Evolutionary conservation across 1,140 invertebrate genomes (phyloP).

Genomic region (Aphelenchoides avenae): DNA sequence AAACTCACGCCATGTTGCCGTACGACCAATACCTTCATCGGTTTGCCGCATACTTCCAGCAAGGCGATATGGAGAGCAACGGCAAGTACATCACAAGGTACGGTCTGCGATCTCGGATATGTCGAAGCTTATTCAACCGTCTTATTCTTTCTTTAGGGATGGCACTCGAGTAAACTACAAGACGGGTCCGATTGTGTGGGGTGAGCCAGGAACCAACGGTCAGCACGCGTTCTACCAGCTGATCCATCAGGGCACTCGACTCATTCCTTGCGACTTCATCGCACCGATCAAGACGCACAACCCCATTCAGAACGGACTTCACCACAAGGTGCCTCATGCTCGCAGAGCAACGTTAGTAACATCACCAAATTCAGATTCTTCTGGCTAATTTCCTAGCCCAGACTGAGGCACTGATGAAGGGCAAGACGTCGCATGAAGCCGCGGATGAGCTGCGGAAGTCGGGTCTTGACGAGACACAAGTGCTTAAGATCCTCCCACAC

Average conservation of each 20-base stretch:
- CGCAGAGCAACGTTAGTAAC: not conserved
- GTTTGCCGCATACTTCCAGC: constrained; percentile 98
- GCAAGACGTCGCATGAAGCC: constrained; percentile 76
- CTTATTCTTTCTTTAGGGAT: constrained; percentile 67
- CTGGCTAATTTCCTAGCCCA: constrained; percentile 96
- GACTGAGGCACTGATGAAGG: constrained; percentile 92
- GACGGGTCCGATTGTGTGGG: constrained; percentile 88
- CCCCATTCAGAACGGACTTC: constrained; percentile 73
- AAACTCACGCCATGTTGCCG: constrained; percentile 90
- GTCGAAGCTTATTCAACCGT: constrained; percentile 1
- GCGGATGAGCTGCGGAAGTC: constrained; percentile 66
- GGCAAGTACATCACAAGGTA: constrained; percentile 74
- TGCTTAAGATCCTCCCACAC: constrained; percentile 81
- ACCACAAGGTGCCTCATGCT: constrained; percentile 68
- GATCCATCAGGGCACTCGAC: constrained; percentile 78
- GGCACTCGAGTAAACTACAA: constrained; percentile 73
- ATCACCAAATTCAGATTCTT: constrained; percentile 67
- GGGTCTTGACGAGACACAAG: constrained; percentile 59
- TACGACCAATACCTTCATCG: constrained; percentile 97
- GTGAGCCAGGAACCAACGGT: constrained; percentile 98
- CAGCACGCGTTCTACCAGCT: constrained; percentile 97
- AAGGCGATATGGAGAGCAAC: constrained; percentile 99
- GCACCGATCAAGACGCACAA: constrained; percentile 87
- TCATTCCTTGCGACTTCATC: constrained; percentile 96
- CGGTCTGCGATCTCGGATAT: constrained; percentile 11